These are phyloP conservation scores for Stratiomys singularior DNA, from an alignment of 2,888 invertebrate species.

Conservation along the genomic window DNA sequence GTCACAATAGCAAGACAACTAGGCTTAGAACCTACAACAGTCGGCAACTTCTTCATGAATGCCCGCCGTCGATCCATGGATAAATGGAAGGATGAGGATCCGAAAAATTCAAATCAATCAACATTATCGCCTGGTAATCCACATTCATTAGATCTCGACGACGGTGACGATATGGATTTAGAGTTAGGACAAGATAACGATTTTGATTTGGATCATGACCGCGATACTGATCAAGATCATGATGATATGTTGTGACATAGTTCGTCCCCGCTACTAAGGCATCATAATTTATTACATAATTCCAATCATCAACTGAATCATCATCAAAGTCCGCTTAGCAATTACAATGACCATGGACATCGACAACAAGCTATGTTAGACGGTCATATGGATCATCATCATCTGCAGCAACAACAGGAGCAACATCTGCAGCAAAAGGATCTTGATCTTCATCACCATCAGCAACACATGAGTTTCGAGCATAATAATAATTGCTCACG, in stretches of 20 bases:
- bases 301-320: conserved; percentile 22
- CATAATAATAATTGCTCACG: conserved; percentile 47
- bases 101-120: conserved; percentile 56
- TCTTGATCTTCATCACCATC: conserved; percentile 35
- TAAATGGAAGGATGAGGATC: conserved; percentile 96
- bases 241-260: conserved; percentile 58
- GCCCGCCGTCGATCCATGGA: conserved; percentile 97
- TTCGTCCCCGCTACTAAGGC: conserved; percentile 44
- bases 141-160: conserved; percentile 60
- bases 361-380: conserved; percentile 47
- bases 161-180: conserved; percentile 60
- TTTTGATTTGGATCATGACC: conserved; percentile 59
- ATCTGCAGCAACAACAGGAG: conserved; percentile 44
- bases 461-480: conserved; percentile 23
- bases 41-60: conserved; percentile 99
- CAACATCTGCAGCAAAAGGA: conserved; percentile 37
- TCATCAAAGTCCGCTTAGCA: neutral
- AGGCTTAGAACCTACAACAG: conserved; percentile 96
- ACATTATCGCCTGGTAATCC: conserved; percentile 58
- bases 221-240: conserved; percentile 54
- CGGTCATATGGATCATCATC: conserved; percentile 27
- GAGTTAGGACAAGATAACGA: conserved; percentile 61
- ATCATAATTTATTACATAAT: conserved; percentile 42
- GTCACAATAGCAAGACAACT: conserved; percentile 98
- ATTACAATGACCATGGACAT: conserved; percentile 46